Evolutionary conservation across 2,113 vertebrate genomes (phyloP).

Genomic region (Rana temporaria): DNA sequence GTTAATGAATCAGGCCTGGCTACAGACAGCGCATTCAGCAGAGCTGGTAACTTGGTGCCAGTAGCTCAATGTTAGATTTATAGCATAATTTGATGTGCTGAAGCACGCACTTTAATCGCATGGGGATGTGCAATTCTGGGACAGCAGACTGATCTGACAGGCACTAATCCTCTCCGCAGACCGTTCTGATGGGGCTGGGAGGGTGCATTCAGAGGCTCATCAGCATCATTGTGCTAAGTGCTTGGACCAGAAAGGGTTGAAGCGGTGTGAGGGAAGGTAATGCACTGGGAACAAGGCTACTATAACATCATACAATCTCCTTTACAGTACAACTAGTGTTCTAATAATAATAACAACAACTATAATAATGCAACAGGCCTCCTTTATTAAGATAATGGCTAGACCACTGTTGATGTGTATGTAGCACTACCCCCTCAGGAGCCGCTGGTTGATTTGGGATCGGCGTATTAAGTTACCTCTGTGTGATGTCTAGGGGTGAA

Average conservation of each 20-base stretch:
- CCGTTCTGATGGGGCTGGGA: constrained; percentile 29
- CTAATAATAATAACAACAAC: too few relatives aligned
- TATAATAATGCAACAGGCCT: too few relatives aligned
- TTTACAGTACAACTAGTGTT: background rate
- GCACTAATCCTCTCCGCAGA: constrained; percentile 43
- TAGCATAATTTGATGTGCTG: constrained; percentile 50
- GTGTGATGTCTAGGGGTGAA: too few relatives aligned
- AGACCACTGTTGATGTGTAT: too few relatives aligned
- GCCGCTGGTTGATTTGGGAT: too few relatives aligned
- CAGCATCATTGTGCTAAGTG: constrained; percentile 32
- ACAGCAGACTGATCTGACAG: constrained; percentile 35
- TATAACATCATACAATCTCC: background rate
- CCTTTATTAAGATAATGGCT: too few relatives aligned
- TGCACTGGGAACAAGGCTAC: background rate
- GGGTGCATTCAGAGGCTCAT: constrained; percentile 15
- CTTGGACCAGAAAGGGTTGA: constrained; percentile 37
- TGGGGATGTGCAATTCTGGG: constrained; percentile 31
- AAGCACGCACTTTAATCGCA: constrained; percentile 45
- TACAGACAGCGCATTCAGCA: constrained; percentile 52
- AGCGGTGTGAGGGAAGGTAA: constrained; percentile 8
- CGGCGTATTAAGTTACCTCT: too few relatives aligned
- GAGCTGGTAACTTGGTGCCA: constrained; percentile 38
- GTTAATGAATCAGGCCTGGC: background rate
- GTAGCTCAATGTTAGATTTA: constrained; percentile 40
- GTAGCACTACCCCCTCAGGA: too few relatives aligned